phyloP scores from a whole-genome alignment of 2,113 vertebrate species.

The Camelus dromedarius region DNA sequence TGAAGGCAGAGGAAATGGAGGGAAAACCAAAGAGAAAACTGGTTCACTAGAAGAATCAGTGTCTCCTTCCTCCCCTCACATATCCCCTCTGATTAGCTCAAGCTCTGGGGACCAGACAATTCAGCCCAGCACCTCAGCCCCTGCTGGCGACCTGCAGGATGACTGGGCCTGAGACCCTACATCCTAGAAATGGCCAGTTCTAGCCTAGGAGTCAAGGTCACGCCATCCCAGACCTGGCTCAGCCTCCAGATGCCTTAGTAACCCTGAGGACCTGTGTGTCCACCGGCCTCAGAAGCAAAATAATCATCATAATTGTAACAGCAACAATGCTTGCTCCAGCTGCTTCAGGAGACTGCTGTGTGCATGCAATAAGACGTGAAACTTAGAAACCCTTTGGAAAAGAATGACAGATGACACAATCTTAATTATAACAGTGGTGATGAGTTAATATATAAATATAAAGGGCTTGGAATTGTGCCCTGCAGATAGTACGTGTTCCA shows the following conservation, averaged over 20 bases:
- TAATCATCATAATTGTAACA: background rate
- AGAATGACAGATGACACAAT: background rate
- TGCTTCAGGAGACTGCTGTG: background rate
- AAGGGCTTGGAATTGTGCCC: background rate
- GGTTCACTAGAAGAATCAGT: background rate
- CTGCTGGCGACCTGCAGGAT: background rate
- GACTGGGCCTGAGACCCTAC: background rate
- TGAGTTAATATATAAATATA: background rate
- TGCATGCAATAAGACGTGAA: background rate
- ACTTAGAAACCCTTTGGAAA: background rate
- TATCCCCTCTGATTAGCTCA: background rate
- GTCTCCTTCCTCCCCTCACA: background rate
- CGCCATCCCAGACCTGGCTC: background rate
- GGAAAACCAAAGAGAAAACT: background rate
- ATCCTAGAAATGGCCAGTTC: background rate
- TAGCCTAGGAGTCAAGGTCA: background rate
- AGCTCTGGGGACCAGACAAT: background rate
- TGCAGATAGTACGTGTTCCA: background rate
- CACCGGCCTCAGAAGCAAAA: background rate
- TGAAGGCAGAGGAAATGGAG: background rate
- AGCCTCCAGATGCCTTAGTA: background rate
- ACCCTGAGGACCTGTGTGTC: background rate
- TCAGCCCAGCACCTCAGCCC: background rate
- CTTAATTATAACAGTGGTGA: background rate
- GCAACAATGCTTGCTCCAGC: no score